phyloP scores from a whole-genome alignment of 1,140 invertebrate genomes.

The Carcinoscorpius rotundicauda region DNA sequence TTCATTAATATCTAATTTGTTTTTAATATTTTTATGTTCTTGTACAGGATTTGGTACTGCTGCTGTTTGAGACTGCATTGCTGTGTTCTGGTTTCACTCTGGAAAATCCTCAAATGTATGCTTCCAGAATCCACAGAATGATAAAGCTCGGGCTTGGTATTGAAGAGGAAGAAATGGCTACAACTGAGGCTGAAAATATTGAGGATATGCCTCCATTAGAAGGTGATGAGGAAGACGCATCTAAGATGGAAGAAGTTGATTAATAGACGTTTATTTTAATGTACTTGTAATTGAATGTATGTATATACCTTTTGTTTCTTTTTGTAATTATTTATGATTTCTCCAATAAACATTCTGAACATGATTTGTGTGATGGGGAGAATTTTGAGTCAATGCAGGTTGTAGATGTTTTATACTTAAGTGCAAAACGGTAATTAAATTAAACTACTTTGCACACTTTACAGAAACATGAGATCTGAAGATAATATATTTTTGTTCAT shows the following conservation, averaged over 20 bases:
- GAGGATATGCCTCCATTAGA: conserved; percentile 21
- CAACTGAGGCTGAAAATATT: conserved; percentile 5
- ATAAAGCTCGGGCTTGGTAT: conserved; percentile 46
- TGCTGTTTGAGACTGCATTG: conserved; percentile 81
- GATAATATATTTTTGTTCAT: too few relatives aligned
- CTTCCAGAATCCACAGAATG: conserved; percentile 44
- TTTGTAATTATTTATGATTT: too few relatives aligned
- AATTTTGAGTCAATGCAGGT: too few relatives aligned
- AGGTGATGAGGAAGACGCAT: conserved; percentile 22
- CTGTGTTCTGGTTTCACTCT: conserved; percentile 82
- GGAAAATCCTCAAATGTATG: conserved; percentile 50
- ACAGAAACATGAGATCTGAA: too few relatives aligned
- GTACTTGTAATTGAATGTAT: too few relatives aligned
- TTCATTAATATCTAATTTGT: not conserved
- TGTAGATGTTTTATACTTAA: too few relatives aligned
- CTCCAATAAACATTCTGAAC: too few relatives aligned
- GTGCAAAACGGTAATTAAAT: too few relatives aligned
- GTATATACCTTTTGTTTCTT: too few relatives aligned
- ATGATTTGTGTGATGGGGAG: too few relatives aligned
- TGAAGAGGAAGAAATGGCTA: conserved; percentile 37
- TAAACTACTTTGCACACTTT: too few relatives aligned
- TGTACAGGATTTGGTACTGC: conserved; percentile 61
- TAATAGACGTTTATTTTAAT: conserved; percentile 1
- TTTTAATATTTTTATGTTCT: not conserved
- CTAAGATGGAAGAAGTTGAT: conserved; percentile 26